phyloP scores from a whole-genome alignment of 53 echinoderm and acorn worm species.

The Actinopyga echinites region DNA sequence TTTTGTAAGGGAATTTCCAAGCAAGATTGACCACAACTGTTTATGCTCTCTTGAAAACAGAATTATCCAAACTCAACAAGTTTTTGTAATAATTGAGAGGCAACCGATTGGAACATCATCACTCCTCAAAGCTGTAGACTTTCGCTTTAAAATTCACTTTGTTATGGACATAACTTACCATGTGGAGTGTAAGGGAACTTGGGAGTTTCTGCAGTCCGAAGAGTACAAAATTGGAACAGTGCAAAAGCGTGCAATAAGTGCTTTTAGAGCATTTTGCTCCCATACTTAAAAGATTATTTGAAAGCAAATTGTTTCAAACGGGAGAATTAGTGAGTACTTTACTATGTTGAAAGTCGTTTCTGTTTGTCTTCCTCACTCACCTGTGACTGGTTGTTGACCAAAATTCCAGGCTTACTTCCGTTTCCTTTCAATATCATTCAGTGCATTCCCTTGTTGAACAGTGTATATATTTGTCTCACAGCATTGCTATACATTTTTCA shows the following conservation, averaged over 20 bases:
- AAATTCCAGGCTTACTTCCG: too few species aligned
- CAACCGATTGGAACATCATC: neutral
- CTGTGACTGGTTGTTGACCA: too few species aligned
- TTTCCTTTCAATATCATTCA: too few species aligned
- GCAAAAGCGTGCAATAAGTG: neutral
- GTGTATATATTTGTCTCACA: too few species aligned
- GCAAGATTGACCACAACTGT: neutral
- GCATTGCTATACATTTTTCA: too few species aligned
- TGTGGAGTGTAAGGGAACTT: conserved; percentile 4
- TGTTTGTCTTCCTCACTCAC: too few species aligned
- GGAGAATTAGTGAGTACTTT: too few species aligned
- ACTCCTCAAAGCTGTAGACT: neutral
- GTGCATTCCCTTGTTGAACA: too few species aligned
- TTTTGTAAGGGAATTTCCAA: neutral
- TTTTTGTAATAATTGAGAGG: neutral
- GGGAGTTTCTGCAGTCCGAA: conserved; percentile 16
- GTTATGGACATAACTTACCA: conserved; percentile 1
- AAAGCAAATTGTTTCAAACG: too few species aligned
- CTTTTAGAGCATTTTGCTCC: neutral
- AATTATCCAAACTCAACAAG: neutral
- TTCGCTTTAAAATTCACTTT: conserved; percentile 16
- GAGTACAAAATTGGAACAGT: neutral
- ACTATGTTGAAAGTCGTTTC: too few species aligned
- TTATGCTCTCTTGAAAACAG: neutral
- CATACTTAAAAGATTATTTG: too few species aligned